Evolutionary conservation across 2,888 invertebrate species (phyloP).

Genomic region (Heliconius erato): DNA sequence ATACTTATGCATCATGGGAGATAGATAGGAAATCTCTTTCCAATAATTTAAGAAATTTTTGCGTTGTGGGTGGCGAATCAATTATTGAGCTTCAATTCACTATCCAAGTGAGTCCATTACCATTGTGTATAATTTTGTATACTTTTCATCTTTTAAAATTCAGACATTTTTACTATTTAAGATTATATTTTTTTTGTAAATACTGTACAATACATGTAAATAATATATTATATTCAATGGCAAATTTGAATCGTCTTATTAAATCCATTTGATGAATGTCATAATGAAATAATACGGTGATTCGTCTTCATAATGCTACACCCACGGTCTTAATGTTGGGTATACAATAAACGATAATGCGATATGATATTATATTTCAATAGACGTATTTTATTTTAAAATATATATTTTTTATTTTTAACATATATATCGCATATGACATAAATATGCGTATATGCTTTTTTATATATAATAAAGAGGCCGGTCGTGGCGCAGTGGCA

Average conservation of each 20-base stretch:
- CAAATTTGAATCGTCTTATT: conserved; percentile 39
- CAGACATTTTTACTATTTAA: neutral
- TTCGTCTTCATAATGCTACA: conserved; percentile 48
- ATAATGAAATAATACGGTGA: conserved; percentile 41
- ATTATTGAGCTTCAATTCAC: too few species aligned
- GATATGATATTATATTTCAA: conserved; percentile 15
- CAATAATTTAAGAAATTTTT: too few species aligned
- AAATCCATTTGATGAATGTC: conserved; percentile 38
- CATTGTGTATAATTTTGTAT: neutral
- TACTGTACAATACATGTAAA: too few species aligned
- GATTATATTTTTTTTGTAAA: too few species aligned
- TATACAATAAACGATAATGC: conserved; percentile 21
- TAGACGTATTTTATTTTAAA: conserved; percentile 17
- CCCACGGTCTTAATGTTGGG: conserved; percentile 36
- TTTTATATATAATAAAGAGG: too few species aligned
- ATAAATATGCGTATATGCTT: neutral
- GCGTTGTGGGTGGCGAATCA: too few species aligned
- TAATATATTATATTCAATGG: neutral
- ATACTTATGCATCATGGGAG: neutral
- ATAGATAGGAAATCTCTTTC: too few species aligned
- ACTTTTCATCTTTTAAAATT: neutral
- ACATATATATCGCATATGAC: neutral
- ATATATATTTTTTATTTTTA: neutral
- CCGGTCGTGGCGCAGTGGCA: too few species aligned
- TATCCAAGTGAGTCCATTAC: neutral